A percentile compares a stretch with the other conserved stretches of the same genome.
Conservation (phyloP, 2,888 invertebrate species). For the Orthosia gothica region DNA sequence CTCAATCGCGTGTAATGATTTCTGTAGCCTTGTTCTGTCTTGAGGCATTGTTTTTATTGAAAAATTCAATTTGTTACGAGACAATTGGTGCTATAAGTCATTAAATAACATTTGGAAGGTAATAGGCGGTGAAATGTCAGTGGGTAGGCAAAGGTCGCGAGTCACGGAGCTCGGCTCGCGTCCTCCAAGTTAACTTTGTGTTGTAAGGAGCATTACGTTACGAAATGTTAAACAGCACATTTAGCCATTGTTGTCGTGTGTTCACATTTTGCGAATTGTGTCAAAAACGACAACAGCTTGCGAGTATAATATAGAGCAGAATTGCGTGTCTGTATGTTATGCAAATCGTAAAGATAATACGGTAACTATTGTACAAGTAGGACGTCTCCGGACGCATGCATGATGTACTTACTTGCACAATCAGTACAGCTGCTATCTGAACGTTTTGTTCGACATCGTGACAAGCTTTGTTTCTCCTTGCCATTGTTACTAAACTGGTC, state of each 20-base stretch:
- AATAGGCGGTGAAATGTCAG: slow-evolving; percentile 72
- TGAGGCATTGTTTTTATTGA: slow-evolving; percentile 62
- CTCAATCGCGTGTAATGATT: slow-evolving; percentile 58
- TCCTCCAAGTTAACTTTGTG: slow-evolving; percentile 69
- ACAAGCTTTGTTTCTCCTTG: slow-evolving; percentile 52
- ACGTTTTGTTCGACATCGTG: slow-evolving; percentile 51
- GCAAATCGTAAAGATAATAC: slow-evolving; percentile 60
- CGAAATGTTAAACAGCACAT: slow-evolving; percentile 67
- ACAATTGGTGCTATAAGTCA: slow-evolving; percentile 62
- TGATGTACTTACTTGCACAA: slow-evolving; percentile 54
- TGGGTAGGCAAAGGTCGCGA: slow-evolving; percentile 69
- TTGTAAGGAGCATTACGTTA: slow-evolving; percentile 67
- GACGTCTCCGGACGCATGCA: slow-evolving; percentile 42
- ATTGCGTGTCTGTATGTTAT: slow-evolving; percentile 47
- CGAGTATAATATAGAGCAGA: slow-evolving; percentile 46
- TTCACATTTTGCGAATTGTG: slow-evolving; percentile 63
- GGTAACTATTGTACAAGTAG: slow-evolving; percentile 32
- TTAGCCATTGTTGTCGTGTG: slow-evolving; percentile 69
- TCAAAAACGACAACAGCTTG: slow-evolving; percentile 51
- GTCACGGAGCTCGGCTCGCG: slow-evolving; percentile 59
- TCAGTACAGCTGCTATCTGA: slow-evolving; percentile 48
- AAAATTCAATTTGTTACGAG: slow-evolving; percentile 62
- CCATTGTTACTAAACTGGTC: slow-evolving; percentile 37
- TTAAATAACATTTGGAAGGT: slow-evolving; percentile 64
- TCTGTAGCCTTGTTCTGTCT: slow-evolving; percentile 62